Evolutionary conservation across 2,797 vertebrate species (phyloP).

Genomic region (Liasis olivaceus): DNA sequence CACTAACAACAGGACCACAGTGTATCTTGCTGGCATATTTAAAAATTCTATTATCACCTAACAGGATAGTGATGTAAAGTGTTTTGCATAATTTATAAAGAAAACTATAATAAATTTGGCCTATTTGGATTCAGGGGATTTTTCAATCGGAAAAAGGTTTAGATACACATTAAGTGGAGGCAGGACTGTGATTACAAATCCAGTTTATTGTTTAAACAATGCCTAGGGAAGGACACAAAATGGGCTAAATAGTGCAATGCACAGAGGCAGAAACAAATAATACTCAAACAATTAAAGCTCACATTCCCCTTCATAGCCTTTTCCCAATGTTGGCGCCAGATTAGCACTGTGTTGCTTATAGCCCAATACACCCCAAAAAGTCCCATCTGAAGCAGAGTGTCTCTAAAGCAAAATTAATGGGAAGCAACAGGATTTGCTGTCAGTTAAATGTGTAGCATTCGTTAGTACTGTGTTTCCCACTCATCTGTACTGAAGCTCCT

Average conservation of each 20-base stretch:
- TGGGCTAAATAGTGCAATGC: constrained; percentile 10
- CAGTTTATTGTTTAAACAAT: not conserved
- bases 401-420: not conserved
- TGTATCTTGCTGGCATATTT: not conserved
- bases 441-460: not conserved
- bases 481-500: not conserved
- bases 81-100: not conserved
- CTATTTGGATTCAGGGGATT: not conserved
- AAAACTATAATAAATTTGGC: not conserved
- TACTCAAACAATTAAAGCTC: not conserved
- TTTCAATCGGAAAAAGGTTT: not conserved
- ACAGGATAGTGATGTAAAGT: not conserved
- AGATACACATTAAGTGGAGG: not conserved
- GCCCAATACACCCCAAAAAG: not conserved
- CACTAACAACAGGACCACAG: not conserved
- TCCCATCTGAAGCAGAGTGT: not conserved
- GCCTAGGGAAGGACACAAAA: not conserved
- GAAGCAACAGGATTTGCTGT: not conserved
- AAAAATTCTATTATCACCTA: not conserved
- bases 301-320: not conserved
- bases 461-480: not conserved
- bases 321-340: not conserved
- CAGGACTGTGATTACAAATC: not conserved
- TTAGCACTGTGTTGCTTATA: not conserved
- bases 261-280: not conserved